phyloP scores from a whole-genome alignment of 1,140 invertebrate genomes.

The Paracyclopina nana region DNA sequence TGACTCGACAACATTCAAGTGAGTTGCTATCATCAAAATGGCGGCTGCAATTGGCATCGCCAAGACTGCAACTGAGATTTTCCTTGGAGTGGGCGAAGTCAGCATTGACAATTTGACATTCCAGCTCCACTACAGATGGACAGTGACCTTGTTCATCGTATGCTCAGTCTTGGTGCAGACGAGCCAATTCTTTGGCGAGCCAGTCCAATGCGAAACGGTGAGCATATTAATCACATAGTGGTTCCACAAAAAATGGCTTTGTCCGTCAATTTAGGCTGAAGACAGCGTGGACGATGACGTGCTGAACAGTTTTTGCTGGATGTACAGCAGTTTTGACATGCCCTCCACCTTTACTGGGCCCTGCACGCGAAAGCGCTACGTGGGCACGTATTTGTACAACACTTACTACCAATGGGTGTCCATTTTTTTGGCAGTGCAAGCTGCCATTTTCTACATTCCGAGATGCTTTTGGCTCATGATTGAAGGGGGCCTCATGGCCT shows the following conservation, averaged over 20 bases:
- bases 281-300: constrained; percentile 14
- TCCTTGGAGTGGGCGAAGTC: constrained; percentile 13
- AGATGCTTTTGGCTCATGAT: constrained; percentile 21
- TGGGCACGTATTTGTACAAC: constrained; percentile 17
- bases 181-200: constrained; percentile 13
- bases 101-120: constrained; percentile 15
- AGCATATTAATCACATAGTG: too few relatives aligned
- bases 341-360: constrained; percentile 16
- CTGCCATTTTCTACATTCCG: constrained; percentile 29
- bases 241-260: too few relatives aligned
- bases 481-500: background rate
- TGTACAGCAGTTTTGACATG: constrained; percentile 11
- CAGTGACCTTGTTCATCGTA: constrained; percentile 11
- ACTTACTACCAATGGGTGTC: constrained; percentile 25
- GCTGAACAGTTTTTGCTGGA: constrained; percentile 13
- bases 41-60: constrained; percentile 11
- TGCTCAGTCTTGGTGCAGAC: constrained; percentile 1
- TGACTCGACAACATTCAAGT: too few relatives aligned
- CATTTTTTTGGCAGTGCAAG: constrained; percentile 24
- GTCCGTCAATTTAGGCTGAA: constrained; percentile 13
- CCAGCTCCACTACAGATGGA: constrained; percentile 14
- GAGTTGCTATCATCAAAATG: too few relatives aligned
- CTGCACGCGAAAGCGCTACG: constrained; percentile 16
- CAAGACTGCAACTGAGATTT: constrained; percentile 13
- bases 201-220: constrained; percentile 14